These are phyloP conservation scores for Xyrauchen texanus DNA, from an alignment of 2,113 vertebrate species.

Conservation along the genomic window DNA sequence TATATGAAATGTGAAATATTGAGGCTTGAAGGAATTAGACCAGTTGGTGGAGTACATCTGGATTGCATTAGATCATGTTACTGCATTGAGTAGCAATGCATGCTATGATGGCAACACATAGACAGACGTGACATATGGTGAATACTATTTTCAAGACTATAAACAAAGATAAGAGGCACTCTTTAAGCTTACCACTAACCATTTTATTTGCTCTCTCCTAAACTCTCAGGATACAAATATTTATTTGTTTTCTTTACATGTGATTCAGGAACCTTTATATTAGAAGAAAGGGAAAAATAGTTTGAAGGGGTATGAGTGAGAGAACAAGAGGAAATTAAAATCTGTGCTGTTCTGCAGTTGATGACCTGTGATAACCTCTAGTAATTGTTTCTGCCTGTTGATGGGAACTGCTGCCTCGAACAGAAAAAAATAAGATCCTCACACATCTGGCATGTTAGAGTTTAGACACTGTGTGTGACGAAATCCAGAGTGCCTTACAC, in stretches of 20 bases:
- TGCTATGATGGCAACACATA: constrained; percentile 67
- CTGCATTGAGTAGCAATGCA: constrained; percentile 68
- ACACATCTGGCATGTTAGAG: constrained; percentile 82
- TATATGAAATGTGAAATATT: constrained; percentile 70
- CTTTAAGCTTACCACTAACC: constrained; percentile 37
- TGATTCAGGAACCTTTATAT: constrained; percentile 62
- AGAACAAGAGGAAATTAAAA: constrained; percentile 83
- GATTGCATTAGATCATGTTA: constrained; percentile 73
- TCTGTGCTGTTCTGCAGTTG: constrained; percentile 76
- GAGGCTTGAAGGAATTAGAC: constrained; percentile 62
- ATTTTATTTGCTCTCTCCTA: background rate
- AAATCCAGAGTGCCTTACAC: constrained; percentile 82
- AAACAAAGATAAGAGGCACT: constrained; percentile 69
- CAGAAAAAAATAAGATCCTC: constrained; percentile 70
- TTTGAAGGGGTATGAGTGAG: constrained; percentile 46
- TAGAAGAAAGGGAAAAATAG: background rate
- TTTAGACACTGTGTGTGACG: constrained; percentile 88
- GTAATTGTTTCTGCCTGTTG: constrained; percentile 84
- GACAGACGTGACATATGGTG: constrained; percentile 68
- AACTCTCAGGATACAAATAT: background rate
- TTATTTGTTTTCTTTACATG: constrained; percentile 44
- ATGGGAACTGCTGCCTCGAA: constrained; percentile 78
- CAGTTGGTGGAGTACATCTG: constrained; percentile 73
- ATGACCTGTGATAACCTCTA: constrained; percentile 95
- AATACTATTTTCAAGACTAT: constrained; percentile 61